Percentiles rank a stretch among this genome's conserved stretches.
Conservation (phyloP, 2,797 vertebrate genomes). For the Enteromius radiatus region DNA sequence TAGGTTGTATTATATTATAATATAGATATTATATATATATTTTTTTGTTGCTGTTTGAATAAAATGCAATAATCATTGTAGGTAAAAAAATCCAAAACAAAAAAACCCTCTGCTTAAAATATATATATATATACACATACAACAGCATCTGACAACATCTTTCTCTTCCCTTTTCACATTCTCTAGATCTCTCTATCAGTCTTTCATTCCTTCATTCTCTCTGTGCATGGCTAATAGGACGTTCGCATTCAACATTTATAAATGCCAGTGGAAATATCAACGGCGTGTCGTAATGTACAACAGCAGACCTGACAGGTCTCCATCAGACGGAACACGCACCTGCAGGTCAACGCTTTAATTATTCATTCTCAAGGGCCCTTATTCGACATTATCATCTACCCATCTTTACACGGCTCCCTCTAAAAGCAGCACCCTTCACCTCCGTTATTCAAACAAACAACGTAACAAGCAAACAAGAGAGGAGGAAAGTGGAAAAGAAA, state of each 20-base stretch:
- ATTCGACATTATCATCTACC: constrained; percentile 34
- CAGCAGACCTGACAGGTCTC: constrained; percentile 66
- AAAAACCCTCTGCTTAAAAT: no score
- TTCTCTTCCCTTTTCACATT: constrained; percentile 27
- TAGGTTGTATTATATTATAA: neutral
- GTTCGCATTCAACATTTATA: constrained; percentile 78
- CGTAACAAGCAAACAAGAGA: constrained; percentile 52
- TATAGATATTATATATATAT: neutral
- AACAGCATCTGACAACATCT: neutral
- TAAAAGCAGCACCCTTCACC: constrained; percentile 55
- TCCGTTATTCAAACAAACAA: constrained; percentile 61
- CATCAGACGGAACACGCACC: constrained; percentile 57
- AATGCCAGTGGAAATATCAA: constrained; percentile 77
- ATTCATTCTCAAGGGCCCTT: constrained; percentile 67
- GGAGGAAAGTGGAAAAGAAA: constrained; percentile 41
- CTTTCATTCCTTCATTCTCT: constrained; percentile 49
- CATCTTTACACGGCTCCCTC: constrained; percentile 22
- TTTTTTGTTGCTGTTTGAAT: neutral
- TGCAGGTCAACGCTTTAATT: constrained; percentile 68
- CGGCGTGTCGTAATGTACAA: constrained; percentile 64
- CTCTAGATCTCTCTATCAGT: constrained; percentile 30
- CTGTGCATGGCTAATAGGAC: constrained; percentile 65
- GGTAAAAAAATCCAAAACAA: no score
- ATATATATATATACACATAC: neutral
- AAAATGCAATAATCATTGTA: no score